Evolutionary conservation across 1,140 invertebrate species (phyloP), one percentile per base, ranked within the genome.

Genomic region (Amphibalanus amphitrite): DNA sequence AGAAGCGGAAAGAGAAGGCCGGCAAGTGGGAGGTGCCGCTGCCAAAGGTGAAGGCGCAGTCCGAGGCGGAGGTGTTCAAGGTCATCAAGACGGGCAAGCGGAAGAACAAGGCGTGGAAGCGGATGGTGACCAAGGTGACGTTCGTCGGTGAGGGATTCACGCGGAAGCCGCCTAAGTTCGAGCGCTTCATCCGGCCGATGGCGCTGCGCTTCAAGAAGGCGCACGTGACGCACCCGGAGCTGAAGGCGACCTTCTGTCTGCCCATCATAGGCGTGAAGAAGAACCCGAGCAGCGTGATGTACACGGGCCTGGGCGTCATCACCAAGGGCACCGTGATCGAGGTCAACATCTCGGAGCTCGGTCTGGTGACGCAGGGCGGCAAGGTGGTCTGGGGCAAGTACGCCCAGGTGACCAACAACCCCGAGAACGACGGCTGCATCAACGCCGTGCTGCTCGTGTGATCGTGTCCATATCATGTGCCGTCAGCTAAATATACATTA

Each of bases 331-430:
- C 95, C 3, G 87, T 98, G 0, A 90, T 98, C 74, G 95, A 98
- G 86, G 90, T 99, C 0, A 99, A 99, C 80, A 95, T 99, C 75
- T 97, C 93, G 69, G 97, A 99, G 82, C 84, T 99, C 69, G 97
- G 97, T 84, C 84, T 99, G 68, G 97, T 99, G 0, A 99, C 97
- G 17, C 95, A 98, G 81, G 90, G 91, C 47, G 97, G 97, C 72
- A 99, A 99, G 88, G 95, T 99, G 73, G 93, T 99, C 0, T 99
- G 97, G 97, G 97, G 96, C 74, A 99, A 99, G 86, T 99, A 97
- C 83, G 97, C 97, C 0, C 97, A 99, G 82, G 95, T 99, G 25
- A 98, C 96, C 0, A 99, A 99, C 80, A 95, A 98, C 83, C 97
- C 97, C 13, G 97, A 99, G 81, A 99, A 99, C 84, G 97, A 99